Percentiles rank a stretch among this genome's conserved stretches.
Conservation (phyloP, 2,888 invertebrate species). For the Cantharis rustica region DNA sequence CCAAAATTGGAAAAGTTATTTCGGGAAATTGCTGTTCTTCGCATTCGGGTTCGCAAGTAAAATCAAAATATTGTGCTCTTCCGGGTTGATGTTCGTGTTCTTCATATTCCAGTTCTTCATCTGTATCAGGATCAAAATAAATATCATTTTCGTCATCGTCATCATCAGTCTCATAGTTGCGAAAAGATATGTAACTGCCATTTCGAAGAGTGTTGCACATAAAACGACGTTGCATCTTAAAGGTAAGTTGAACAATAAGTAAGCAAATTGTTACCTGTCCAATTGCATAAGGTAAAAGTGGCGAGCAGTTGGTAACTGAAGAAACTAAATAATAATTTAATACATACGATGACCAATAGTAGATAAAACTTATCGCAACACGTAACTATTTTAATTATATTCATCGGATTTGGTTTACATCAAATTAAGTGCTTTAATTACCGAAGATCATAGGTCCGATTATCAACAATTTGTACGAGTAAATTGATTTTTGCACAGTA, state of each 20-base stretch:
- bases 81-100: neutral
- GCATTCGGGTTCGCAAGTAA: neutral
- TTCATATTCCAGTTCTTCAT: neutral
- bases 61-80: neutral
- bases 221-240: neutral
- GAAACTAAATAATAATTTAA: neutral
- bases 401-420: no score
- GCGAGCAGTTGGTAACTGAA: neutral
- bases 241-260: neutral
- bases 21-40: neutral
- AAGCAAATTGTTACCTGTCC: neutral
- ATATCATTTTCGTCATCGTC: neutral
- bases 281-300: neutral
- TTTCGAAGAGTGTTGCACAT: neutral
- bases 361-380: neutral
- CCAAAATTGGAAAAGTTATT: neutral
- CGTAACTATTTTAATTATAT: neutral
- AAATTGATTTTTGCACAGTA: no score
- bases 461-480: no score
- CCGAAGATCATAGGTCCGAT: no score
- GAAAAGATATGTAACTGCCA: neutral
- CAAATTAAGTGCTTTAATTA: no score
- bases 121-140: neutral
- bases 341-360: neutral
- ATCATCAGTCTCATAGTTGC: neutral